Evolutionary conservation across 2,113 vertebrate genomes (phyloP).

Genomic region (Danionella cerebrum): DNA sequence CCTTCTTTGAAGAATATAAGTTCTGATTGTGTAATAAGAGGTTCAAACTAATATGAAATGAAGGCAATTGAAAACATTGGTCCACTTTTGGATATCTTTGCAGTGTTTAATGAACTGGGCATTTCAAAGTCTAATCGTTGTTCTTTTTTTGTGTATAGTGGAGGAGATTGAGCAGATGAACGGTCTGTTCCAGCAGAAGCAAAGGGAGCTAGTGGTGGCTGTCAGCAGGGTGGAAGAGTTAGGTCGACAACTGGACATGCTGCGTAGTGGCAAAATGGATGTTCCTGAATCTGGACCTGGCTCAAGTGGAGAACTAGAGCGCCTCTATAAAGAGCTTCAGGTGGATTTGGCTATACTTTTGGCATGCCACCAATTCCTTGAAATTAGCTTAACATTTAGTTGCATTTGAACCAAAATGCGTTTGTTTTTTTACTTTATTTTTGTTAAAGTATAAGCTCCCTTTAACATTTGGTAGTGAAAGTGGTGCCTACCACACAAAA

Average conservation of each 20-base stretch:
- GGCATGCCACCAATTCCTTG: background rate
- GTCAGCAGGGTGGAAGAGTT: constrained; percentile 85
- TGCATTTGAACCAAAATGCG: background rate
- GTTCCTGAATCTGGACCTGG: constrained; percentile 66
- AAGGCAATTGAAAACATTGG: background rate
- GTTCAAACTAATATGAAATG: background rate
- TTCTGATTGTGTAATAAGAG: background rate
- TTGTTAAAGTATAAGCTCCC: background rate
- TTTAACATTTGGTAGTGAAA: background rate
- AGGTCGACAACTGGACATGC: constrained; percentile 80
- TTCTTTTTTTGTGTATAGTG: constrained; percentile 58
- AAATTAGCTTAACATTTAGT: background rate
- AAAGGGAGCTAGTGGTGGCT: constrained; percentile 83
- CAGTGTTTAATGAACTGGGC: too few relatives aligned
- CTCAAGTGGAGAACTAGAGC: constrained; percentile 75
- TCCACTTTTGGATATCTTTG: background rate
- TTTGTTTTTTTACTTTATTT: too few relatives aligned
- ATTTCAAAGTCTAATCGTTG: too few relatives aligned
- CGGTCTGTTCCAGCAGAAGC: constrained; percentile 89
- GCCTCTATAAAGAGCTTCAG: constrained; percentile 88
- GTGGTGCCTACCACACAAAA: background rate
- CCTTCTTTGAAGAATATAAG: background rate
- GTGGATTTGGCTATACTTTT: constrained; percentile 48
- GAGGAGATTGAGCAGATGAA: constrained; percentile 95
- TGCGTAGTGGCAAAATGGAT: constrained; percentile 77